phyloP scores from a whole-genome alignment of 1,140 invertebrate species.

The Drosophila fuyamai region DNA sequence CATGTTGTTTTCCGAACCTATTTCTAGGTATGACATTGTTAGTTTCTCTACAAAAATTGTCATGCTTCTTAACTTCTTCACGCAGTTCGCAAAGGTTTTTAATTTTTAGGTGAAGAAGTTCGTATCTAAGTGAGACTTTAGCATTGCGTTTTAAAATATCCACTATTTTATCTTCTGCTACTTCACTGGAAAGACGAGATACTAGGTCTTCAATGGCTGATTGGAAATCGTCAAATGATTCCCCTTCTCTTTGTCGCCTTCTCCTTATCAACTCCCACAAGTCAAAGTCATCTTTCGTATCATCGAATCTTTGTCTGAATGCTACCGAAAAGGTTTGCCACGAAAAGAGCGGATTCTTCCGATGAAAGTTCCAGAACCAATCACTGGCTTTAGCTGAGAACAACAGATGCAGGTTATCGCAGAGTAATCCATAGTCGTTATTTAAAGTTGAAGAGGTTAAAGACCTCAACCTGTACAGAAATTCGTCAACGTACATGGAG shows the following conservation, averaged over 20 bases:
- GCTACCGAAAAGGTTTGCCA: constrained; percentile 8
- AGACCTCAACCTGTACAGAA: constrained; percentile 15
- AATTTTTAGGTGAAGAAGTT: constrained; percentile 17
- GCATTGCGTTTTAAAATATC: constrained; percentile 20
- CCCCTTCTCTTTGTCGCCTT: constrained; percentile 11
- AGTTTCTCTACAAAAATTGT: constrained; percentile 9
- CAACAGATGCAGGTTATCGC: constrained; percentile 14
- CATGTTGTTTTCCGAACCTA: constrained; percentile 3
- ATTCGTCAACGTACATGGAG: constrained; percentile 12
- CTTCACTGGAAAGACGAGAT: constrained; percentile 8
- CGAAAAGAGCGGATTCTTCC: constrained; percentile 6
- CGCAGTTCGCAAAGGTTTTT: neutral
- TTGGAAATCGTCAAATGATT: constrained; percentile 21
- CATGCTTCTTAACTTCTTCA: constrained; percentile 21
- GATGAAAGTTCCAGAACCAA: constrained; percentile 22
- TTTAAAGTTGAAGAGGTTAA: constrained; percentile 7
- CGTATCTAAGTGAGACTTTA: constrained; percentile 11
- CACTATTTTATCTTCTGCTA: constrained; percentile 12
- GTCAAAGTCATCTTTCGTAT: constrained; percentile 15
- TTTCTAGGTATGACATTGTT: neutral
- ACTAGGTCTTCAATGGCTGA: constrained; percentile 15
- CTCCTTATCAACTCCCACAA: constrained; percentile 20
- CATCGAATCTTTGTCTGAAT: constrained; percentile 18
- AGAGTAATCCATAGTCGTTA: constrained; percentile 5
- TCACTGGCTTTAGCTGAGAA: constrained; percentile 15